Percentiles rank a stretch among this genome's conserved stretches.
phyloP scores from a whole-genome alignment of 1,140 invertebrate genomes.

The Tetramorium simillimum region DNA sequence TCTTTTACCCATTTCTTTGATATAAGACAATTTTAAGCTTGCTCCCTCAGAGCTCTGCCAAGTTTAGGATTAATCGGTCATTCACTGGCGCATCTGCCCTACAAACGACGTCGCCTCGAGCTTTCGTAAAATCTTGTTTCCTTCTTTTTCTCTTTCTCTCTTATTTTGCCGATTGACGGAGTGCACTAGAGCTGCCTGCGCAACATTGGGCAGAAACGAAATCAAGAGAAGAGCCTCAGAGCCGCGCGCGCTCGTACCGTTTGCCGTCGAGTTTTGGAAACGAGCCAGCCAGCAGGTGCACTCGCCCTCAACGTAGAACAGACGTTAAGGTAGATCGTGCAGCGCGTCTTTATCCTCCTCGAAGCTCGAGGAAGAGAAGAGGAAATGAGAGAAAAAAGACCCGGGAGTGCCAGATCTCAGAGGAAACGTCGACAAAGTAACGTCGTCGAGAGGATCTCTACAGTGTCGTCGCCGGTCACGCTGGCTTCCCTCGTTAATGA shows the following conservation, averaged over 20 bases:
- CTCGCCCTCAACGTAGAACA: slow-evolving; percentile 10
- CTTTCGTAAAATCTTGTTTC: background rate
- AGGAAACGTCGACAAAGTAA: slow-evolving; percentile 32
- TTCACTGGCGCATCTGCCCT: background rate
- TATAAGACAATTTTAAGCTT: slow-evolving; percentile 1
- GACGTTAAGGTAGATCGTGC: slow-evolving; percentile 52
- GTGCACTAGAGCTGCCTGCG: slow-evolving; percentile 13
- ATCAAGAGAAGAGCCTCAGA: slow-evolving; percentile 31
- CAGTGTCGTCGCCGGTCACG: slow-evolving; percentile 45
- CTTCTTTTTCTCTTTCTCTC: background rate
- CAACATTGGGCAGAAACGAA: slow-evolving; percentile 28
- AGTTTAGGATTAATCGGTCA: slow-evolving; percentile 14
- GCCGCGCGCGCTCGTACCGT: slow-evolving; percentile 7
- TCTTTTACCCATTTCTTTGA: background rate
- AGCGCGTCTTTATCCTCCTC: background rate
- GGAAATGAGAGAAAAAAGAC: background rate
- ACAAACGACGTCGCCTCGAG: slow-evolving; percentile 3
- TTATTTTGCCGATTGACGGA: slow-evolving; percentile 39
- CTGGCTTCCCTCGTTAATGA: slow-evolving; percentile 61
- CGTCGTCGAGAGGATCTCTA: slow-evolving; percentile 16
- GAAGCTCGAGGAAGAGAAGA: background rate
- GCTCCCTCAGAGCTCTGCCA: background rate
- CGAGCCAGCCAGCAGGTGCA: slow-evolving; percentile 55
- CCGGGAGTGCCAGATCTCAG: background rate
- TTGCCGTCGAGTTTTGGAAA: slow-evolving; percentile 54